Evolutionary conservation across 2,113 vertebrate genomes (phyloP), one percentile per base, ranked within the genome.

Genomic region (Xenopus laevis): DNA sequence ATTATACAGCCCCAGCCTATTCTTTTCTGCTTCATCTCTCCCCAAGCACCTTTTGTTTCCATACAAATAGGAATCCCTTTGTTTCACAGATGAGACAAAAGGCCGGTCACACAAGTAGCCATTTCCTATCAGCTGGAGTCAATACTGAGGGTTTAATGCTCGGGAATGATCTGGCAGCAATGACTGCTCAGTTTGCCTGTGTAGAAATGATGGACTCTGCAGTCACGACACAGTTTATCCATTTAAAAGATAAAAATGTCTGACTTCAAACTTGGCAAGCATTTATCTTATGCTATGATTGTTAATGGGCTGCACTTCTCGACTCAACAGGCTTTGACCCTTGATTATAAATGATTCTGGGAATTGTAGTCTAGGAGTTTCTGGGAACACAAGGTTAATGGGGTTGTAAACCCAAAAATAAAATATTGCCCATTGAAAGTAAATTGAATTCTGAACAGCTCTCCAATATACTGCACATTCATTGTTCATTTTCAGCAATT

Each of bases 81-180:
- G 71, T 73, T 45, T 66, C 12, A 13, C n/a, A 55, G 23, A 52
- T 66, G 45, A 15, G 30, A 73, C 57, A 59, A 58, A 47, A 73
- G 53, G 52, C 71, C 66, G 71, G 52, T 73, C 66, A 64, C 27
- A 64, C 15, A 61, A 64, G 1, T 44, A 77, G 59, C 46, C 50
- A 70, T 58, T 63, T 77, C 74, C 59, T 70, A 63, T 67, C 59
- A 70, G 59, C 74, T 77, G 66, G 73, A 69, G 55, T 27, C 58
- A n/a, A 47, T 60, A 21, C 55, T 60, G 46, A 44, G 45, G 64
- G 65, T 67, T 60, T 18, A 68, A 17, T 76, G 50, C 47, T 40
- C 62, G 44, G 20, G 30, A 10, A 68, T 1, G 23, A 27, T 63
- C 15, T 68, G 13, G 30, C 23, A 16, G 8, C 50, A 27, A 30